Evolutionary conservation across 2,113 vertebrate genomes (phyloP).

Genomic region (Rhagologus leucostigma): DNA sequence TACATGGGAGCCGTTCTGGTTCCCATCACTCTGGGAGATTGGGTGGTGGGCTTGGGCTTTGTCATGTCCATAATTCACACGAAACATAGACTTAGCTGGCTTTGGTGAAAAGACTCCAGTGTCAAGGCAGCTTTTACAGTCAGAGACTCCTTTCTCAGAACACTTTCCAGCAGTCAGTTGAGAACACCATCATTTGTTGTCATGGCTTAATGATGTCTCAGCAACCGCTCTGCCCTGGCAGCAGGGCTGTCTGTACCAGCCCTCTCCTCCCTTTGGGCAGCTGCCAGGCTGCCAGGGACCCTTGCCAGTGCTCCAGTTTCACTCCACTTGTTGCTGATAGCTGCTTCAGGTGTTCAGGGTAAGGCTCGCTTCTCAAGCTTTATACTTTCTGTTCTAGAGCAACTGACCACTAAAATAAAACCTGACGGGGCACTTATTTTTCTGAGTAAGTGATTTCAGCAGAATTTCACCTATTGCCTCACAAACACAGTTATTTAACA

Average conservation of each 20-base stretch:
- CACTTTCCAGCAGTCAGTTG: not conserved
- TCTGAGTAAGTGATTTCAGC: not conserved
- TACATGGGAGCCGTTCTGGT: rapidly evolving
- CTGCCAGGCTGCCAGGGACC: not conserved
- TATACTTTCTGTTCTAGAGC: not conserved
- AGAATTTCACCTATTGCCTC: not conserved
- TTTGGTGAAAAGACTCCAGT: not conserved
- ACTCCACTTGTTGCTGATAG: conserved; percentile 12
- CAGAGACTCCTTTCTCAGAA: not conserved
- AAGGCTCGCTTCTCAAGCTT: not conserved
- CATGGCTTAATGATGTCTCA: not conserved
- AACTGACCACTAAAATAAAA: not conserved
- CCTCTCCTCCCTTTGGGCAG: not conserved
- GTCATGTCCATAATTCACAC: not conserved
- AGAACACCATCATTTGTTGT: not conserved
- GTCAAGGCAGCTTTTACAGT: not conserved
- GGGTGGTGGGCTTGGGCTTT: not conserved
- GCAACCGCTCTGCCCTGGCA: not conserved
- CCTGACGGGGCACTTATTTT: not conserved
- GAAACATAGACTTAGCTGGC: not conserved
- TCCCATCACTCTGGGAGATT: not conserved
- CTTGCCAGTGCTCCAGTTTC: not conserved
- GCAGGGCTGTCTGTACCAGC: not conserved
- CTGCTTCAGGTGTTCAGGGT: not conserved
- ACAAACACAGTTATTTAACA: not conserved